Conservation (phyloP, 2,113 vertebrate genomes). For the Dasyurus viverrinus region DNA sequence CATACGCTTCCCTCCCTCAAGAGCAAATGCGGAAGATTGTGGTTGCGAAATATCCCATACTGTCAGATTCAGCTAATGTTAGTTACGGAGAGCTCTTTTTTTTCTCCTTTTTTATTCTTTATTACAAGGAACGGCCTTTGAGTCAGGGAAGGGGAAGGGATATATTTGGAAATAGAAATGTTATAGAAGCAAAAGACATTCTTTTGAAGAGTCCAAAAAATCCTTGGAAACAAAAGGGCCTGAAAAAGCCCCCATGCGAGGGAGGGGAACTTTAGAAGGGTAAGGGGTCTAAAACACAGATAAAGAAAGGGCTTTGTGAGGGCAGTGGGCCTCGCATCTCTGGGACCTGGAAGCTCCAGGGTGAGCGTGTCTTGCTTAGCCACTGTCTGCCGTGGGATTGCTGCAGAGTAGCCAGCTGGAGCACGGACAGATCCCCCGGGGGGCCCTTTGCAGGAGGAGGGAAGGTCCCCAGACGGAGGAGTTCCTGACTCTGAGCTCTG, state of each 20-base stretch:
- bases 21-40: neutral
- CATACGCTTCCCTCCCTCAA: neutral
- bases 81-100: neutral
- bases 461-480: neutral
- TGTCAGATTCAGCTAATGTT: neutral
- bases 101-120: neutral
- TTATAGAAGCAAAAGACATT: neutral
- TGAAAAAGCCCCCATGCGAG: neutral
- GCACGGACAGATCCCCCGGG: neutral
- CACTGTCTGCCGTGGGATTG: neutral
- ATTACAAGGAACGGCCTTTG: neutral
- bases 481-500: neutral
- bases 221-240: neutral
- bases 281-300: neutral
- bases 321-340: neutral
- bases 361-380: neutral
- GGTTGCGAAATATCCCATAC: neutral
- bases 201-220: neutral
- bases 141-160: neutral
- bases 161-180: neutral
- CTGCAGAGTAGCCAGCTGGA: neutral
- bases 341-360: neutral
- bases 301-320: neutral
- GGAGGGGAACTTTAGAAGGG: neutral
- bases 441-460: too few relatives aligned